These are phyloP conservation scores for Amyelois transitella DNA, from an alignment of 1,140 invertebrate species.

Conservation along the genomic window DNA sequence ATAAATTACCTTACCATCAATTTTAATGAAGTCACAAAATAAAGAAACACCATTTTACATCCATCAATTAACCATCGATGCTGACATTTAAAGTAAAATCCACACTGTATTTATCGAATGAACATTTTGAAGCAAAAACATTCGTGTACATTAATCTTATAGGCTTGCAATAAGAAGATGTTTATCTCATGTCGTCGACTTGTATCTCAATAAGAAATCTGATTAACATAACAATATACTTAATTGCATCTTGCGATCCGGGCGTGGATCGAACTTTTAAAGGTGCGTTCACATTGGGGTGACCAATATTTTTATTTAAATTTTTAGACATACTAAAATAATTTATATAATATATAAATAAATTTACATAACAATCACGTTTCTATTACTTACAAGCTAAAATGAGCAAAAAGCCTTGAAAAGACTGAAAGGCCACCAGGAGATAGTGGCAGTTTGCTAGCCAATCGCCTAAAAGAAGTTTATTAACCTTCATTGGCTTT, in stretches of 20 bases:
- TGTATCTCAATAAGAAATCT: constrained; percentile 29
- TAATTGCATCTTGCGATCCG: constrained; percentile 23
- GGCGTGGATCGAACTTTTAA: constrained; percentile 1
- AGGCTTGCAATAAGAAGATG: constrained; percentile 34
- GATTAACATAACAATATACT: constrained; percentile 33
- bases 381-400: too few species aligned
- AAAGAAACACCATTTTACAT: neutral
- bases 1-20: too few species aligned
- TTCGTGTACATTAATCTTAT: constrained; percentile 31
- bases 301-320: too few species aligned
- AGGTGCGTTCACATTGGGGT: neutral
- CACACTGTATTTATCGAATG: neutral
- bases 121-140: constrained; percentile 6
- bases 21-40: too few species aligned
- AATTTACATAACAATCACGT: too few species aligned
- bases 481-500: too few species aligned
- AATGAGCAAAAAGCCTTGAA: too few species aligned
- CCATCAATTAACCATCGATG: neutral
- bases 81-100: neutral
- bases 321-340: too few species aligned
- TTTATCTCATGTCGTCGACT: constrained; percentile 31
- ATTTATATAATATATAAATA: too few species aligned
- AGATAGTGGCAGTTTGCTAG: too few species aligned
- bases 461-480: too few species aligned
- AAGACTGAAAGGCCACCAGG: too few species aligned